Percentiles rank a stretch among this genome's conserved stretches.
phyloP scores from a whole-genome alignment of 2,797 vertebrate genomes.

The Phataginus tetradactyla region DNA sequence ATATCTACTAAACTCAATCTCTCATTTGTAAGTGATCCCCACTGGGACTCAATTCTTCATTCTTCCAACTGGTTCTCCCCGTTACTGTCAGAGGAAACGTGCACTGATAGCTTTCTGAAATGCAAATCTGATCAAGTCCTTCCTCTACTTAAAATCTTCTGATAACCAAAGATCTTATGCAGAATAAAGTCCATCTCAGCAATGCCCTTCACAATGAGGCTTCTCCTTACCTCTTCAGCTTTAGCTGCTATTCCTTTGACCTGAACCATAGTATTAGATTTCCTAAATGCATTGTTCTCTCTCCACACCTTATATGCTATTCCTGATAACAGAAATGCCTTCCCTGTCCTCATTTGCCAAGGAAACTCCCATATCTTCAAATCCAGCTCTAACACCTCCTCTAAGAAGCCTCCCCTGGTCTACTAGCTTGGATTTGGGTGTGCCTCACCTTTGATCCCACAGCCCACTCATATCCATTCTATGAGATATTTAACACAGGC shows the following conservation, averaged over 20 bases:
- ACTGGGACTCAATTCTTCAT: neutral
- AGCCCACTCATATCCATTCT: neutral
- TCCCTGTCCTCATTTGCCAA: neutral
- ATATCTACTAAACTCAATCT: neutral
- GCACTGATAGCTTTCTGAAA: neutral
- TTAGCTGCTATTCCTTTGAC: neutral
- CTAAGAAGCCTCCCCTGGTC: neutral
- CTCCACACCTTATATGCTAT: neutral
- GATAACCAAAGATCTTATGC: neutral
- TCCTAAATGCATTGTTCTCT: neutral
- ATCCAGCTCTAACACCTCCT: neutral
- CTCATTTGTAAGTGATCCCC: neutral
- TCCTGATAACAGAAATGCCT: neutral
- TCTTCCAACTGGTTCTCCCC: neutral
- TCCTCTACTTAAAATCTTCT: slow-evolving; percentile 10
- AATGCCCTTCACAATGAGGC: neutral
- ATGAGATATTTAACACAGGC: neutral
- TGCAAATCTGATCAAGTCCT: neutral
- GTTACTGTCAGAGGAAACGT: neutral
- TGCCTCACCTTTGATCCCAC: neutral
- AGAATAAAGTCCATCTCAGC: neutral
- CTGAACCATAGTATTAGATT: neutral
- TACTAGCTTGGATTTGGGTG: neutral
- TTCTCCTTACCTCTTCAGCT: neutral
- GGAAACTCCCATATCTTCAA: neutral